These are phyloP conservation scores for Chionomys nivalis DNA, from an alignment of 2,113 vertebrate species.

Conservation along the genomic window DNA sequence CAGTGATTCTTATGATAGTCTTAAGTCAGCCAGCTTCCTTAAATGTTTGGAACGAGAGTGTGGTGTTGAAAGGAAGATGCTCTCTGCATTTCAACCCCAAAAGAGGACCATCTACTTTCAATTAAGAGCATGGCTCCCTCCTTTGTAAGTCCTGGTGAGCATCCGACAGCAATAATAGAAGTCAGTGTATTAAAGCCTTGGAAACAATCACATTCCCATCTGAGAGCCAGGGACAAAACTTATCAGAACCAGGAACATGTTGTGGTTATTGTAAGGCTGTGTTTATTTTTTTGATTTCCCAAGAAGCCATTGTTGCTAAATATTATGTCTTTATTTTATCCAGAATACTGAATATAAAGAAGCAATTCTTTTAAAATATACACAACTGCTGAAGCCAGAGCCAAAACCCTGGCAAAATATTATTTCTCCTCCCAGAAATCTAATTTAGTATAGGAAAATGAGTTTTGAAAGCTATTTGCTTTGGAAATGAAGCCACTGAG, in stretches of 20 bases:
- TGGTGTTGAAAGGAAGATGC: neutral
- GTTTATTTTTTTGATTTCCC: constrained; percentile 29
- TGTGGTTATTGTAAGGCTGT: neutral
- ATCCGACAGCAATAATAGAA: neutral
- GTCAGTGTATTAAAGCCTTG: constrained; percentile 32
- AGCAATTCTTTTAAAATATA: constrained; percentile 46
- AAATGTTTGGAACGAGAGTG: neutral
- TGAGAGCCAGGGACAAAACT: neutral
- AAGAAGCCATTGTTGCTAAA: neutral
- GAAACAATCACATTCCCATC: constrained; percentile 14
- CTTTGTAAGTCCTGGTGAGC: neutral
- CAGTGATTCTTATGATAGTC: neutral
- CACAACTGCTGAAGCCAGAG: constrained; percentile 16
- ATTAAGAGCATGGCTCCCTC: neutral
- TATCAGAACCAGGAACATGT: constrained; percentile 7
- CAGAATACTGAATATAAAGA: constrained; percentile 47
- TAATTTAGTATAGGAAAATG: constrained; percentile 34
- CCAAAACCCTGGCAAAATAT: neutral
- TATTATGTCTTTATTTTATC: constrained; percentile 15
- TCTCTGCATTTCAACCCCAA: neutral
- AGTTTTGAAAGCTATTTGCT: constrained; percentile 13
- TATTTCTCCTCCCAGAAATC: constrained; percentile 42
- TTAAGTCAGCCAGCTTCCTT: neutral
- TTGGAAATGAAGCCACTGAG: constrained; percentile 41
- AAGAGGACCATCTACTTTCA: constrained; percentile 13